Evolutionary conservation across 2,113 vertebrate species (phyloP), one percentile per base, ranked within the genome.

Genomic region (Phyllopteryx taeniolatus): DNA sequence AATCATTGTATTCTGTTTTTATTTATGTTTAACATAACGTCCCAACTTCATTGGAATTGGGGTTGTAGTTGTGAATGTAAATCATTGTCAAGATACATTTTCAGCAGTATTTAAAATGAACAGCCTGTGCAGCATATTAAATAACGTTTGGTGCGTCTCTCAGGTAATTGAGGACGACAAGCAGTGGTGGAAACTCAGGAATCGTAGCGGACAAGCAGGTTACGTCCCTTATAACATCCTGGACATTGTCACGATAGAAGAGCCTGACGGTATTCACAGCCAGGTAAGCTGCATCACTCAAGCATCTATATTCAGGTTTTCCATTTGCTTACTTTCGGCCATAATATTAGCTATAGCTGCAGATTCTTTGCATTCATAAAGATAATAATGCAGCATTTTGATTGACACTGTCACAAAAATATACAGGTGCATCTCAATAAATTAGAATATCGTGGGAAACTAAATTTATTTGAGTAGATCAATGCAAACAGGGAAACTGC

Each of bases 161-260:
- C 86, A 99, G 98, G 95, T 99, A 74, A 72, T 99, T 73, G 97
- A 98, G 71, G 94, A 96, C 12, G 93, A 94, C 63, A 95, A 95
- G 81, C 96, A 98, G 86, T 99, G 96, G 97, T 98, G 98, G 96
- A 98, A 96, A 83, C 73, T 99, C 68, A 90, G 94, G 59, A 98
- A 94, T 78, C 91, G 94, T 76, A 96, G 95, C 0, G 97, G 97
- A 13, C 95, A 98, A 90, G 82, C 94, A 0, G 98, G 98, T 57
- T 98, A 94, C 0, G 96, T 99, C 63, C 96, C 96, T 0, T 92
- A 91, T 74, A 98, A 96, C 81, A 94, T 98, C 70, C 92, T 99
- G 85, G 93, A 93, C 1, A 89, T 96, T 63, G 85, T 94, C 57
- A 92, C 87, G 71, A 85, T 89, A 0, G 96, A 96, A 33, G 95